A percentile compares a stretch with the other conserved stretches of the same genome.
These are phyloP conservation scores for Sterrhoptilus dennistouni DNA, from an alignment of 2,113 vertebrate species.

Conservation along the genomic window DNA sequence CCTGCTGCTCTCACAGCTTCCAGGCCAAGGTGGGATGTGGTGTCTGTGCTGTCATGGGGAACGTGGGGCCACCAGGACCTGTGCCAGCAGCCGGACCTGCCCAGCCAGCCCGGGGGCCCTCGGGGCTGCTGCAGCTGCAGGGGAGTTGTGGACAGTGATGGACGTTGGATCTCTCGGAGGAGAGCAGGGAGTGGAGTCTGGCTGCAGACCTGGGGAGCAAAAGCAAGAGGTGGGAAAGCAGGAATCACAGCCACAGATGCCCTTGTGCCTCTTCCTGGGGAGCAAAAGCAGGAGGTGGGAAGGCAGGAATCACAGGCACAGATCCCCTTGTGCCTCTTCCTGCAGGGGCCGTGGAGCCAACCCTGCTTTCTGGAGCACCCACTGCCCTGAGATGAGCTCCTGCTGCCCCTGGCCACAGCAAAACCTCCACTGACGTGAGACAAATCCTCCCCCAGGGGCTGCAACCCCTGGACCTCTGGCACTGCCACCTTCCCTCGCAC, in stretches of 20 bases:
- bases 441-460: neutral
- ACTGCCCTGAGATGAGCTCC: neutral
- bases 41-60: neutral
- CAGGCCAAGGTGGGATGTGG: rapidly evolving
- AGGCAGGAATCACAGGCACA: neutral
- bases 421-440: neutral
- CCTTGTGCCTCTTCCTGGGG: neutral
- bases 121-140: neutral
- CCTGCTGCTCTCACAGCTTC: neutral
- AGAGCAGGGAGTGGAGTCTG: neutral
- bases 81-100: neutral
- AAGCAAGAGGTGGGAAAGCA: neutral
- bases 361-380: neutral
- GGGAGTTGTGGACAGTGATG: neutral
- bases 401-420: neutral
- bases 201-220: neutral
- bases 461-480: neutral
- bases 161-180: neutral
- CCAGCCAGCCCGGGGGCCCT: neutral
- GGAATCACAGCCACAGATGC: too few species aligned
- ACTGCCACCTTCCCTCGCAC: neutral
- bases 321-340: neutral
- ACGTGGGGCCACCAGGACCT: neutral
- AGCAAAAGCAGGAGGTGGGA: neutral
- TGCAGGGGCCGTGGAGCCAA: neutral